phyloP scores from a whole-genome alignment of 2,797 vertebrate genomes.

The Protonibea diacanthus region DNA sequence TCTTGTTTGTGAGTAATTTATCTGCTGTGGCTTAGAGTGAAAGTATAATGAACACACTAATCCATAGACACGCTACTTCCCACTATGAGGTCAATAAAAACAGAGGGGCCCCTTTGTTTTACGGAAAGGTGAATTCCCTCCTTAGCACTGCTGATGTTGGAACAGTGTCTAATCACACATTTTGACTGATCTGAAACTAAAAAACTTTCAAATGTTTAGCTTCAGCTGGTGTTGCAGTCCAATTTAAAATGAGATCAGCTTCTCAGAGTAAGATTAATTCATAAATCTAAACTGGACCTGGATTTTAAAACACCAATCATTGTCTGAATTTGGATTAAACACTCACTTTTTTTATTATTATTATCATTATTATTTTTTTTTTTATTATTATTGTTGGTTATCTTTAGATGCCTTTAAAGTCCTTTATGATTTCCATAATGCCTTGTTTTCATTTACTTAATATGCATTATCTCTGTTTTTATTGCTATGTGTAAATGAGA shows the following conservation, averaged over 20 bases:
- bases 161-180: not conserved
- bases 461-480: slow-evolving; percentile 22
- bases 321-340: not conserved
- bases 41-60: slow-evolving; percentile 48
- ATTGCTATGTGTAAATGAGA: slow-evolving; percentile 34
- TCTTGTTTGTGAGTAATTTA: slow-evolving; percentile 42
- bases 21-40: slow-evolving; percentile 42
- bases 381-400: not conserved
- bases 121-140: slow-evolving; percentile 19
- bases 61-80: slow-evolving; percentile 15
- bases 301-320: not conserved
- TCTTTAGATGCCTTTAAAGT: slow-evolving; percentile 7
- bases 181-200: slow-evolving; percentile 15
- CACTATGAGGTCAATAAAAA: slow-evolving; percentile 39
- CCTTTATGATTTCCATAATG: not conserved
- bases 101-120: slow-evolving; percentile 4
- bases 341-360: slow-evolving; percentile 6
- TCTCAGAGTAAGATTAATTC: not conserved
- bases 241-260: slow-evolving; percentile 5
- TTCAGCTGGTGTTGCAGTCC: not conserved
- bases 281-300: not conserved
- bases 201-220: not conserved
- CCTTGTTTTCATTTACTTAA: slow-evolving; percentile 2
- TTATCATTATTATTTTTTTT: too few relatives aligned
- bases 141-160: not conserved